phyloP scores from a whole-genome alignment of 92 coral and sea anemone species.

The Phymanthus crucifer region DNA sequence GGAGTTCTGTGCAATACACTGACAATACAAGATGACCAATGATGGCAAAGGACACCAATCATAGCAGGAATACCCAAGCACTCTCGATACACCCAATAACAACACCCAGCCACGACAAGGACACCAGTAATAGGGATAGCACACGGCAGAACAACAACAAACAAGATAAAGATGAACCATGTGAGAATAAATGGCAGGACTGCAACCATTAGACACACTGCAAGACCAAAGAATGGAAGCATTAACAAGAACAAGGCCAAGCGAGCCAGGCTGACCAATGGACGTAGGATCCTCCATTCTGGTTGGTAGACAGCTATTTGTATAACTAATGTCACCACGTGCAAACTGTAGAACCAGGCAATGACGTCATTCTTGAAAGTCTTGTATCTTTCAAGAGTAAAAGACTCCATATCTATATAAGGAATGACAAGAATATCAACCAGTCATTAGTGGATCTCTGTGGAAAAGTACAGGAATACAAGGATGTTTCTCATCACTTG shows the following conservation, averaged over 20 bases:
- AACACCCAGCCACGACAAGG: not conserved
- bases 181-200: not conserved
- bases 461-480: no score
- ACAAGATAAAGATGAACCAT: not conserved
- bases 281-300: not conserved
- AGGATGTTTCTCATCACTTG: no score
- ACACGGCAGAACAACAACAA: not conserved
- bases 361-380: slow-evolving; percentile 1
- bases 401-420: not conserved
- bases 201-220: not conserved
- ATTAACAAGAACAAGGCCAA: not conserved
- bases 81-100: not conserved
- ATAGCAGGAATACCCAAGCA: not conserved
- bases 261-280: slow-evolving; percentile 1
- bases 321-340: not conserved
- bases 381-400: not conserved
- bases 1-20: not conserved
- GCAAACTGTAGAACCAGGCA: not conserved
- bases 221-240: not conserved
- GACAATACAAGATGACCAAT: not conserved
- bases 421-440: no score
- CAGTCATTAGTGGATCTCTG: no score
- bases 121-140: not conserved
- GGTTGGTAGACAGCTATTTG: not conserved
- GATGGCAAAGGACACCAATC: not conserved